Evolutionary conservation across 1,140 invertebrate genomes (phyloP), one percentile per base, ranked within the genome.

Genomic region (Coenobita brevimanus): DNA sequence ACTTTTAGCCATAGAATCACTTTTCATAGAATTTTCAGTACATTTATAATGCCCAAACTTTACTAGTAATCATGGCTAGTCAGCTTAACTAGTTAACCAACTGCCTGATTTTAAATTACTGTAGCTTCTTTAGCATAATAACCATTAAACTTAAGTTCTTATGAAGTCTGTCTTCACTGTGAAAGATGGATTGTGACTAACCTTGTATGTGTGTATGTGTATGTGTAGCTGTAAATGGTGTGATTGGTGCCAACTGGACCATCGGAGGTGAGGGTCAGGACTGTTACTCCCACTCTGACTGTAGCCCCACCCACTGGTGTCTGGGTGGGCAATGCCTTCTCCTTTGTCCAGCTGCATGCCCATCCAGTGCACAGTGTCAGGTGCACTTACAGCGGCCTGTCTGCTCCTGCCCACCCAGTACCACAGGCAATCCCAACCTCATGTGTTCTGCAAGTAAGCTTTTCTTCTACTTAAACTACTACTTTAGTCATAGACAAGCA

Each of bases 241-340:
- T 67, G 43, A 36, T 36, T 38, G 64, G 60, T 15, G 36, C 76
- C 46, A 94, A 1, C 91, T 92, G 0, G 93, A 93, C 41, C 93
- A 95, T 87, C 93, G 95, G 2, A 97, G 97, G 91, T 96, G 94
- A 94, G 89, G 93, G 94, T 0, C 94, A 96, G 90, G 89, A 94
- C n/a, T 92, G 92, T 80, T 67, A 81, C 60, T 62, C 88, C 36
- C 90, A 92, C 69, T 82, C 54, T 38, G 91, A 92, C 54, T 92
- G 92, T 81, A 89, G 90, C 6, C 78, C 79, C 36, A 82, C 88
- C 43, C 90, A 91, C 50, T 91, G 91, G 78, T 92, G 92, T 57
- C 76, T 91, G 24, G 78, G 86, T n/a, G 91, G 91, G 8, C 89
- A 86, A 3, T 92, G 92, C 81, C 33, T 79, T 30, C 86, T 71